Conservation (phyloP, 2,113 vertebrate genomes). For the Esox niger region DNA sequence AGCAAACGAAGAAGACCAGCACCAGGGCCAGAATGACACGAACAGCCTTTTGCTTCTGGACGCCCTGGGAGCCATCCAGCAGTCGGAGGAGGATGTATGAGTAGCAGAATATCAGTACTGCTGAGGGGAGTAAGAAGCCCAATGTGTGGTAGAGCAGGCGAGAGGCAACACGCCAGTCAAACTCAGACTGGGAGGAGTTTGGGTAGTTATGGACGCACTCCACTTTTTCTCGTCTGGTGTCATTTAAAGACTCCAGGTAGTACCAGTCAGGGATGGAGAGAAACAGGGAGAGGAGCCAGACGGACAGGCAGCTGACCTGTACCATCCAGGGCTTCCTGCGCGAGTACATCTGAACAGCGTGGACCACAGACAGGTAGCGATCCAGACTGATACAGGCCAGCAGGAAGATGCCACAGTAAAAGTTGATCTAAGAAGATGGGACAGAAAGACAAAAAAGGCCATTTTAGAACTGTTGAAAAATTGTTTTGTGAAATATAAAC, state of each 20-base stretch:
- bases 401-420: slow-evolving; percentile 85
- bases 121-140: slow-evolving; percentile 79
- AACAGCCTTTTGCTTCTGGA: slow-evolving; percentile 78
- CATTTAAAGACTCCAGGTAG: slow-evolving; percentile 39
- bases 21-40: slow-evolving; percentile 78
- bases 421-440: slow-evolving; percentile 73
- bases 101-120: slow-evolving; percentile 79
- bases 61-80: slow-evolving; percentile 61
- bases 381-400: slow-evolving; percentile 87
- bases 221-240: slow-evolving; percentile 40
- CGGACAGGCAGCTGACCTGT: slow-evolving; percentile 65
- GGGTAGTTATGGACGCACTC: slow-evolving; percentile 65
- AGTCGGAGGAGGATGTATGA: slow-evolving; percentile 74
- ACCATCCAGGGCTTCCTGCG: slow-evolving; percentile 59
- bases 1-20: slow-evolving; percentile 80
- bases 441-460: not conserved
- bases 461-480: not conserved
- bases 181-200: accelerated
- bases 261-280: slow-evolving; percentile 80
- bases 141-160: slow-evolving; percentile 68
- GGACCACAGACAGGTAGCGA: slow-evolving; percentile 85
- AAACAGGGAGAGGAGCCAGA: slow-evolving; percentile 78
- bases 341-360: slow-evolving; percentile 84
- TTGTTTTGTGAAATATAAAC: too few species aligned
- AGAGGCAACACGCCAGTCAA: slow-evolving; percentile 42